Evolutionary conservation across 2,888 invertebrate species (phyloP), one percentile per base, ranked within the genome.

Genomic region (Allophyes oxyacanthae): DNA sequence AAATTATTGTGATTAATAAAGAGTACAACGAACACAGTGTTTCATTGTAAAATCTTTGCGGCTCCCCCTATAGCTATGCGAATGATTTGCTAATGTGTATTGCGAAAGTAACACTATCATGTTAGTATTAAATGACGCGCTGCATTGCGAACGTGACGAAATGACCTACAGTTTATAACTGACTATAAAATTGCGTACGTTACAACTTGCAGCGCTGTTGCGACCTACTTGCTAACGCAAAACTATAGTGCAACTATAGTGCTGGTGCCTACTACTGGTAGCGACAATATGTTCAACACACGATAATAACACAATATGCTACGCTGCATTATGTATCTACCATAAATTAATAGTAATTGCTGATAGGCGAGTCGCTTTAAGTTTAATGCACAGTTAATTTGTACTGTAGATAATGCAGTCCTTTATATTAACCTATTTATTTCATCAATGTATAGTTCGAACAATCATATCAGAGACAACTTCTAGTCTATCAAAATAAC

Each of bases 1-100:
- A 70, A 77, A 75, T 76, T 83, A 76, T 77, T 77, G 59, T 72
- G 54, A 74, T 65, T 44, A 82, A 76, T 82, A 79, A 78, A 82
- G 63, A 74, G 57, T 71, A 71, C 60, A 73, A 66, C 38, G 49
- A 66, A 45, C 28, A 13, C 8, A 32, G 13, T 64, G 69, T 80
- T 78, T 82, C 8, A 75, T 73, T 77, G 20, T 34, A 26, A 37
- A 0, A 6, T 40, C 8, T 11, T 14, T 30, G 13, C n/a, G 26
- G 30, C 11, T 10, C 25, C 43, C 5, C 10, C n/a, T n/a, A 38
- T 26, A 41, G 33, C 40, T 44, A 5, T 42, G 73, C 76, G 66
- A 60, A 59, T 34, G 20, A 56, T 54, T 48, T 48, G 37, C 38
- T 33, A 20, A 37, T 40, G 20, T 20, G 20, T 20, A 37, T 40